A percentile compares a stretch with the other conserved stretches of the same genome.
These are phyloP conservation scores for Atopsyche davidsoni DNA, from an alignment of 1,140 invertebrate species.

Conservation along the genomic window DNA sequence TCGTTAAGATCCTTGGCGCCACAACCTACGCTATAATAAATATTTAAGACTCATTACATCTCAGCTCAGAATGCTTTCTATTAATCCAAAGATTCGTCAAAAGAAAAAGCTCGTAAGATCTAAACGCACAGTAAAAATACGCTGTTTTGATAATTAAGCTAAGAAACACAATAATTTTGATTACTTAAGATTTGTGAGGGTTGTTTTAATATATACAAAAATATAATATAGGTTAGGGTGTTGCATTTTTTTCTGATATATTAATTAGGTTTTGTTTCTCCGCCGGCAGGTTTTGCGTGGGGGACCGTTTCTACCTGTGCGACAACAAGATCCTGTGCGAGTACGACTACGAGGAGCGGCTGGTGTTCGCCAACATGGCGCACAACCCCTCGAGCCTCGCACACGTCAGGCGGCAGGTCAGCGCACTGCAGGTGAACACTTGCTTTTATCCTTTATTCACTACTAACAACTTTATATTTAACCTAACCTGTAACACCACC, in stretches of 20 bases:
- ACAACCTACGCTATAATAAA: too few species aligned
- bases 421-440: slow-evolving; percentile 63
- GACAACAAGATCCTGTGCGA: slow-evolving; percentile 93
- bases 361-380: slow-evolving; percentile 85
- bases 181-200: neutral
- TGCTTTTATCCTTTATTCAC: slow-evolving; percentile 20
- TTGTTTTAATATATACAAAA: neutral
- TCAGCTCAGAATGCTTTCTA: too few species aligned
- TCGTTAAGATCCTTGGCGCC: too few species aligned
- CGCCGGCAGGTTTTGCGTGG: slow-evolving; percentile 92
- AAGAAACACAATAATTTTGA: too few species aligned
- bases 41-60: too few species aligned
- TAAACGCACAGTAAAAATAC: too few species aligned
- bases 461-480: too few species aligned
- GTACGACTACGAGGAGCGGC: slow-evolving; percentile 87
- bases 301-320: slow-evolving; percentile 86
- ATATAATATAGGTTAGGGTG: neutral
- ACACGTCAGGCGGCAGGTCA: slow-evolving; percentile 81
- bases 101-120: too few species aligned
- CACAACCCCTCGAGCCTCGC: slow-evolving; percentile 79
- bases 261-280: slow-evolving; percentile 34
- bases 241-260: neutral
- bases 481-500: too few species aligned
- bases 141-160: too few species aligned
- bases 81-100: too few species aligned